Evolutionary conservation across 2,113 vertebrate species (phyloP), one percentile per base, ranked within the genome.

Genomic region (Peromyscus californicus): DNA sequence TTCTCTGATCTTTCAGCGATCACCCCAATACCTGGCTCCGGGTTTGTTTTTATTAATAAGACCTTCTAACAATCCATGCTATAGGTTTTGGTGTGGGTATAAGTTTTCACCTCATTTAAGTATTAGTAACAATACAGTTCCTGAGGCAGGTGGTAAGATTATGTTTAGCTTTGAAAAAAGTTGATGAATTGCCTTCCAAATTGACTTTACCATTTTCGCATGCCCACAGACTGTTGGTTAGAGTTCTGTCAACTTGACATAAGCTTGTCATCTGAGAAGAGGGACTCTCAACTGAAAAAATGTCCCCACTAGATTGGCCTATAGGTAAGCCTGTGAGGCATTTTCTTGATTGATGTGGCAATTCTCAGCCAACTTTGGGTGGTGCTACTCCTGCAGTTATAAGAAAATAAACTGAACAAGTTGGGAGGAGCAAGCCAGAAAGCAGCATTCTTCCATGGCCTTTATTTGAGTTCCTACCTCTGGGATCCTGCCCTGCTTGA

Each of bases 101-200:
- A 84, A 11, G 21, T 59, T 95, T 95, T 80, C 45, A 90, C 72
- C 59, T 94, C 39, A 85, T 89, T 69, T 94, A 48, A 11, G 16
- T 67, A 31, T 54, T 54, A 54, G 54, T 54, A 54, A 54, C 54
- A 54, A 54, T 86, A 45, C 26, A 39, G 12, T 70, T 88, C 11
- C 21, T n/a, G 45, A 8, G 19, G 67, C 19, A 54, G 48, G 11
- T 70, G 31, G 36, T 15, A 54, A 88, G 31, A 45, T 21, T 51
- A 51, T 74, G 16, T 89, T 84, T 89, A 74, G 61, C n/a, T 89
- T 85, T 72, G 51, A 80, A 92, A 63, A 59, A 88, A 92, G 92
- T 39, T 51, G n/a, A 15, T 54, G 72, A 83, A 83, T 2, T 78
- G 45, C 26, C n/a, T 95, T 92, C 42, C 63, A 85, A 74, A 74